Conservation (phyloP, 2,888 invertebrate genomes). For the Phyto melanocephala region DNA sequence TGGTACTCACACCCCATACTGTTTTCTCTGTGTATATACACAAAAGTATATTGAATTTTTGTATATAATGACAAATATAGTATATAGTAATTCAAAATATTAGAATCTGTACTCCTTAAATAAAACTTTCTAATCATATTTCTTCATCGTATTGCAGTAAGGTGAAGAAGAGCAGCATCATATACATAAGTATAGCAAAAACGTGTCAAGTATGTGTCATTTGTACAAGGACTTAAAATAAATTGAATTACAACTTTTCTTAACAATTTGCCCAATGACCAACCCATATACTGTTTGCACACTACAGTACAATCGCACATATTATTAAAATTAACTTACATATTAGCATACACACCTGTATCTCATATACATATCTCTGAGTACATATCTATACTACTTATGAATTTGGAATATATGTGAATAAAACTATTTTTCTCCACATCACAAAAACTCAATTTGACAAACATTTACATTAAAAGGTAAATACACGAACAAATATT, state of each 20-base stretch:
- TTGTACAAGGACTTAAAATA: slow-evolving; percentile 53
- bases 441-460: slow-evolving; percentile 9
- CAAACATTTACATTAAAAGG: slow-evolving; percentile 50
- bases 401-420: not conserved
- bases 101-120: too few species aligned
- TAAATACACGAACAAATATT: slow-evolving; percentile 13
- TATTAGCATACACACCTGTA: not conserved
- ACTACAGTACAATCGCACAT: not conserved
- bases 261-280: slow-evolving; percentile 36
- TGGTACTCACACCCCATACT: too few species aligned
- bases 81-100: too few species aligned
- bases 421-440: not conserved
- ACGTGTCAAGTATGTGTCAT: slow-evolving; percentile 56
- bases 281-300: slow-evolving; percentile 51
- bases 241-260: slow-evolving; percentile 59
- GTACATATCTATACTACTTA: not conserved
- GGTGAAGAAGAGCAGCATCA: not conserved
- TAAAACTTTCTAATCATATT: not conserved
- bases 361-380: not conserved
- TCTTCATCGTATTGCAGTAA: not conserved
- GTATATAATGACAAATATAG: too few species aligned
- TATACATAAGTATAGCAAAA: not conserved
- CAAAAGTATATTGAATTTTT: too few species aligned
- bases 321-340: not conserved
- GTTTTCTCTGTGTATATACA: too few species aligned